Evolutionary conservation across 2,888 invertebrate species (phyloP), one percentile per base, ranked within the genome.

Genomic region (Drosophila meridionalis): DNA sequence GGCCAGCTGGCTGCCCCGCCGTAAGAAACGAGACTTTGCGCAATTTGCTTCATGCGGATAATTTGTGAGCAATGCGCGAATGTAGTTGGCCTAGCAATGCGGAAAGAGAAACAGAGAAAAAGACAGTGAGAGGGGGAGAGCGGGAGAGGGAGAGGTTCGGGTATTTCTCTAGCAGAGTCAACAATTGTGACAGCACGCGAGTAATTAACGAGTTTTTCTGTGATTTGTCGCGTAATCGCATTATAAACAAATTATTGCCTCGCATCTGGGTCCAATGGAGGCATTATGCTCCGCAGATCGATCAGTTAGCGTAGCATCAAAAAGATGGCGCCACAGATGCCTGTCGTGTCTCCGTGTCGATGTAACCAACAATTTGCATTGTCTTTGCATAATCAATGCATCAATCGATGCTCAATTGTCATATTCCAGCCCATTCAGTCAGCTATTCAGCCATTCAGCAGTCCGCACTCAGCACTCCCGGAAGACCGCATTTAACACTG

Each of bases 221-320:
- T 70, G 52, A 70, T 73, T 73, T 78, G 73, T 83, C 79, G 84
- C 85, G 81, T 81, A 85, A 85, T 81, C 79, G 80, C 87, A 87
- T 87, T 87, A 87, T 85, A 87, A 87, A 87, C 86, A 87, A 87
- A 87, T 87, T 85, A 87, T 75, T 67, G 83, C 57, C 52, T 36
- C 26, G 52, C 52, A 52, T 52, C 20, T 36, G 52, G 7, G 60
- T 55, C 30, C 69, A 58, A 74, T 61, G 57, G 47, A 45, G 43
- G 30, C 53, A 56, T 56, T 57, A 40, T 68, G 45, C 60, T 66
- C 62, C 63, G 69, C 34, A 68, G 61, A 69, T 78, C 69, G 76
- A 79, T 73, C 73, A 73, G 73, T 78, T 76, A 69, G 66, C 78
- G 53, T 59, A 64, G 42, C 63, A 67, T 73, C 69, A 73, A 58